phyloP scores from a whole-genome alignment of 2,113 vertebrate genomes.

The Rana temporaria region DNA sequence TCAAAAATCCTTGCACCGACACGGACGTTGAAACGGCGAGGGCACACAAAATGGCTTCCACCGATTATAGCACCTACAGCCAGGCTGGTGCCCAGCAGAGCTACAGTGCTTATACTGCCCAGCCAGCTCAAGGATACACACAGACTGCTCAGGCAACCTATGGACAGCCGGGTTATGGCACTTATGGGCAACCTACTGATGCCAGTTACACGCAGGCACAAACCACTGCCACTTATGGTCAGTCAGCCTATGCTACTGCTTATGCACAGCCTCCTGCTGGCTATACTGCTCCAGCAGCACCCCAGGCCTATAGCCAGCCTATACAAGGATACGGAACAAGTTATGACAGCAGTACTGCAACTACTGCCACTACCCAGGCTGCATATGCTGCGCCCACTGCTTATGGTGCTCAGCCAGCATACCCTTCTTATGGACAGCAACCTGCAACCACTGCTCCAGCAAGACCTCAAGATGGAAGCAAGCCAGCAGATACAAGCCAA shows the following conservation, averaged over 20 bases:
- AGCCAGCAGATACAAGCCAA: slow-evolving; percentile 80
- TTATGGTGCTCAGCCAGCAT: slow-evolving; percentile 87
- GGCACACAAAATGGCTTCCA: too few species aligned
- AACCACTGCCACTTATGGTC: slow-evolving; percentile 86
- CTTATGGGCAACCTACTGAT: slow-evolving; percentile 88
- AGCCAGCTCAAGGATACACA: too few species aligned
- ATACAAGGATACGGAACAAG: slow-evolving; percentile 86
- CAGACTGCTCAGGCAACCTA: slow-evolving; percentile 89
- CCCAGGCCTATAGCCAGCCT: slow-evolving; percentile 88
- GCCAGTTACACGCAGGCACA: slow-evolving; percentile 86
- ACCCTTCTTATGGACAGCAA: slow-evolving; percentile 87
- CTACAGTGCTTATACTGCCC: too few species aligned
- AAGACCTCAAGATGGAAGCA: slow-evolving; percentile 84
- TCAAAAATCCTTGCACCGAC: too few species aligned
- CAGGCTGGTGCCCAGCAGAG: too few species aligned
- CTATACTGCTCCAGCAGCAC: slow-evolving; percentile 83
- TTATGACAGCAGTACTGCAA: slow-evolving; percentile 85
- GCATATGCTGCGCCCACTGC: slow-evolving; percentile 86
- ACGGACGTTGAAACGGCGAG: too few species aligned
- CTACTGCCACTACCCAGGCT: slow-evolving; percentile 86
- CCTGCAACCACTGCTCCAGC: slow-evolving; percentile 81
- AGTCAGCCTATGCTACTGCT: slow-evolving; percentile 86
- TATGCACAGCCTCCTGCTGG: slow-evolving; percentile 90
- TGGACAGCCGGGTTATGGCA: slow-evolving; percentile 86
- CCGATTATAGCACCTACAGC: too few species aligned